Percentiles rank a stretch among this genome's conserved stretches.
Conservation (phyloP, 2,888 invertebrate species). For the Tetranychus truncatus region DNA sequence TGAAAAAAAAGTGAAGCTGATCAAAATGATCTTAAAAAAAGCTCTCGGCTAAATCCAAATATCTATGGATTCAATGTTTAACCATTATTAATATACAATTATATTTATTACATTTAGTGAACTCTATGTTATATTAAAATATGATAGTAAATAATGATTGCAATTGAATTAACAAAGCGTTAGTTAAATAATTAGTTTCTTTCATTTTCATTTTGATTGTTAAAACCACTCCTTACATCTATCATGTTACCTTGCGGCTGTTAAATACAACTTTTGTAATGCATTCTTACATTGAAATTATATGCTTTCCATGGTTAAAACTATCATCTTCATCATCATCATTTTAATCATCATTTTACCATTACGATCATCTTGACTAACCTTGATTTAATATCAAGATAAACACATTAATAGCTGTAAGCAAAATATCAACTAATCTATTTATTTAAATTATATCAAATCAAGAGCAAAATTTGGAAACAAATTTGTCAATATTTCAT, state of each 20-base stretch:
- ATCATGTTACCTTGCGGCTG: background rate
- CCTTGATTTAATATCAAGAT: background rate
- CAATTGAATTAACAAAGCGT: background rate
- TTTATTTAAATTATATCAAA: background rate
- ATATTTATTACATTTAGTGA: background rate
- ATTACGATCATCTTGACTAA: background rate
- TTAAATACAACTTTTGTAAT: background rate
- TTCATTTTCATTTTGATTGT: background rate
- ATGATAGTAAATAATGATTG: background rate
- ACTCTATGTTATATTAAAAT: background rate
- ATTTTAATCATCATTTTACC: background rate
- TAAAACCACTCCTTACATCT: background rate
- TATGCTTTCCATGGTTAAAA: background rate
- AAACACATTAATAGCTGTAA: background rate
- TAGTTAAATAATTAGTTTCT: conserved; percentile 1
- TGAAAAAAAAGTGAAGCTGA: too few species aligned
- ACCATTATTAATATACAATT: background rate
- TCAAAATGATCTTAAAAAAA: background rate
- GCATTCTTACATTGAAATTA: background rate
- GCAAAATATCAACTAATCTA: background rate
- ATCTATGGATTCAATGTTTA: background rate
- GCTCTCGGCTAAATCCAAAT: background rate
- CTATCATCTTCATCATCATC: background rate
- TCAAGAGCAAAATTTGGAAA: background rate
- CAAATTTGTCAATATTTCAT: too few species aligned